Evolutionary conservation across 1,140 invertebrate species (phyloP).

Genomic region (Dreissena rostriformis): DNA sequence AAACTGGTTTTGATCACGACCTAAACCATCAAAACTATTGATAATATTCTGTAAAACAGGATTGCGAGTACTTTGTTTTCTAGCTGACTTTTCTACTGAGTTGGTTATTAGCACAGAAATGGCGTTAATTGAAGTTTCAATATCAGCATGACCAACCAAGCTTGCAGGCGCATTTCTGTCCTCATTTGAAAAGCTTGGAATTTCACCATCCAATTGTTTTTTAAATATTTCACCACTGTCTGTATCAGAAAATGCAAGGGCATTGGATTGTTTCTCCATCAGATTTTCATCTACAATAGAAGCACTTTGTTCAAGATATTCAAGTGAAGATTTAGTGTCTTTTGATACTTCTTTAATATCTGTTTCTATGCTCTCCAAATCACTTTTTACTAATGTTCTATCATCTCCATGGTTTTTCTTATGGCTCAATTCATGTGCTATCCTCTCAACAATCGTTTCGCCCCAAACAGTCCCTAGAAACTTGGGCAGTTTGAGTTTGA

Average conservation of each 20-base stretch:
- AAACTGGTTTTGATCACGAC: background rate
- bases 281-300: background rate
- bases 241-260: no score
- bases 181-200: background rate
- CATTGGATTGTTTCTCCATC: no score
- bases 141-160: background rate
- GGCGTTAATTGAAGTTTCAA: background rate
- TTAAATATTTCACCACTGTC: no score
- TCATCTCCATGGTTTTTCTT: background rate
- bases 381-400: conserved; percentile 8
- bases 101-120: background rate
- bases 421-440: conserved; percentile 18
- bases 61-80: background rate
- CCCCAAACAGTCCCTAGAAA: conserved; percentile 15
- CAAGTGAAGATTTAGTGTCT: background rate
- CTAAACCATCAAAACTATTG: background rate
- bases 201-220: no score
- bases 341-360: background rate
- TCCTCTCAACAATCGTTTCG: conserved; percentile 7
- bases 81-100: background rate
- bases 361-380: background rate
- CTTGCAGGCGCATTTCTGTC: background rate
- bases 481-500: conserved; percentile 23
- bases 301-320: background rate
- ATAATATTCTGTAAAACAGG: background rate